Evolutionary conservation across 2,888 invertebrate species (phyloP).

Genomic region (Linnaemya vulpina): DNA sequence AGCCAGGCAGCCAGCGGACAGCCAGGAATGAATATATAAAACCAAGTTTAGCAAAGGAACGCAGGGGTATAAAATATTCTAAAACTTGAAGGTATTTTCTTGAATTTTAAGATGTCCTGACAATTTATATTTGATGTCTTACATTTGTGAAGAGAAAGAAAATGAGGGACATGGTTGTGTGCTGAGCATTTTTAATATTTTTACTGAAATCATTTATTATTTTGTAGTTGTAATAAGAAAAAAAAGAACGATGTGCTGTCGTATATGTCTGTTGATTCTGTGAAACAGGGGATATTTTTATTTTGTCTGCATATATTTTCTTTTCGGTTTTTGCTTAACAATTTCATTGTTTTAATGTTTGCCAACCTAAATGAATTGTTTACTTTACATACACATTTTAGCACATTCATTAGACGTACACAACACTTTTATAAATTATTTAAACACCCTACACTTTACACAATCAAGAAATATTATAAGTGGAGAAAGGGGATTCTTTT

Average conservation of each 20-base stretch:
- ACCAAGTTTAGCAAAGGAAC: not conserved
- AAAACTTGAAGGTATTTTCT: slow-evolving; percentile 30
- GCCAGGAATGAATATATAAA: not conserved
- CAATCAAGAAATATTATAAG: slow-evolving; percentile 1
- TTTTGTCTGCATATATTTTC: not conserved
- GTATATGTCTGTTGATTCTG: not conserved
- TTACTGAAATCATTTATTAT: not conserved
- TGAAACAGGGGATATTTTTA: not conserved
- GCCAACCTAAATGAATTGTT: slow-evolving; percentile 71
- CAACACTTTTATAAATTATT: slow-evolving; percentile 36
- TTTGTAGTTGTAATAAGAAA: not conserved
- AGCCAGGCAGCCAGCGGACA: not conserved
- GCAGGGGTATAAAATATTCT: not conserved
- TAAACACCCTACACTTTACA: slow-evolving; percentile 50
- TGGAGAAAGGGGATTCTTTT: slow-evolving; percentile 18
- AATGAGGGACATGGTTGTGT: slow-evolving; percentile 11
- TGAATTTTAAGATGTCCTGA: slow-evolving; percentile 51
- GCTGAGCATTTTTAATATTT: not conserved
- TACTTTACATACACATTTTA: slow-evolving; percentile 40
- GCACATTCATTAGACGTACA: slow-evolving; percentile 1
- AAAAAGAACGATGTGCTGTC: not conserved
- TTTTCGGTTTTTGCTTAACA: slow-evolving; percentile 38
- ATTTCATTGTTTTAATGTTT: slow-evolving; percentile 65
- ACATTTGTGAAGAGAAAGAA: slow-evolving; percentile 15
- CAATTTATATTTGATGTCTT: slow-evolving; percentile 55